Base-by-base conservation (phyloP, 2,888 invertebrate genomes). In the Embidobia sp. region DNA sequence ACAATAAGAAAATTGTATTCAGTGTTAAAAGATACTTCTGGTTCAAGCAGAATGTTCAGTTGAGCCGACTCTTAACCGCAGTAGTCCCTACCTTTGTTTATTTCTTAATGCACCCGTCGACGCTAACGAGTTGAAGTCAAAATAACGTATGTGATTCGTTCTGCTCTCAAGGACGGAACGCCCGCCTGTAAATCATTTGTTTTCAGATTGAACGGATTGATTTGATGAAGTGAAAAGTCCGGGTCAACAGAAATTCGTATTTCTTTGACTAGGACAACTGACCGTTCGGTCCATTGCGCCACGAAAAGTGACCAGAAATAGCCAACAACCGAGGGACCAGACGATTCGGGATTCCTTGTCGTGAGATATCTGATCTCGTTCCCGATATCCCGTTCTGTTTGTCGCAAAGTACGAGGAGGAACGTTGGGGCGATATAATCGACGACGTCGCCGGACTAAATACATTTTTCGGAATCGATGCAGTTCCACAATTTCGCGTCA, bases 231-330 rank as follows among this genome's bases (percentile, higher is more conserved):
- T 42, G 16, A 59, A 66, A 49, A 48, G 53, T 61, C 42, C 40
- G 33, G 59, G 59, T 70, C 61, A 59, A 67, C 42, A 29, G 37
- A 53, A 27, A 55, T 27, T 22, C 31, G 40, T 51, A 22, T 49
- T 42, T 51, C 42, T 53, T 40, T 51, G 46, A 66, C 48, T 55
- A 53, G 64, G 42, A 49, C 63, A 10, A 31, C 26, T 19, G 51
- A 35, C 29, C 19, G 44, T 51, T 31, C 33, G 35, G 64, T 48
- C 59, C 33, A 33, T n/a, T 64, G 57, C 64, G 35, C 7, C 31
- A 44, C 37, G 57, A 51, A 49, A 74, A 59, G 57, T 48, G 61
- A 48, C 42, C 19, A 57, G 55, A 70, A 66, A 76, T 57, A 10
- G 48, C 46, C n/a, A n/a, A n/a, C n/a, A n/a, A n/a, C n/a, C n/a